Conservation (phyloP, 2,888 invertebrate genomes). For the Fissipunctia ypsillon region DNA sequence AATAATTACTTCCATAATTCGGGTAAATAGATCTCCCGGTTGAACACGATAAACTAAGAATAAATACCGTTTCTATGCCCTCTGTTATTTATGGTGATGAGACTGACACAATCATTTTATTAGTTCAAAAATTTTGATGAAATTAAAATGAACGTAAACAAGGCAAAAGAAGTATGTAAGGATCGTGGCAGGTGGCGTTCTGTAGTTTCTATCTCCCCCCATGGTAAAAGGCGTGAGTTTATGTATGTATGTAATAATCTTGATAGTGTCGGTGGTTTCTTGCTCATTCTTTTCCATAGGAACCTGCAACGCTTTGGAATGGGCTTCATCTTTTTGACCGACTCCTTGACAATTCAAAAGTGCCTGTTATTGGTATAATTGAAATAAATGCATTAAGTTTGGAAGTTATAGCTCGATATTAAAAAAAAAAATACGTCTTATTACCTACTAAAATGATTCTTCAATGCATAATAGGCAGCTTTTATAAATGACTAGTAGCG, state of each 20-base stretch:
- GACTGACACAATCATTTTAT: not conserved
- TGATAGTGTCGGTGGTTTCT: not conserved
- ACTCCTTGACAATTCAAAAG: not conserved
- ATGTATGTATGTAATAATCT: no score
- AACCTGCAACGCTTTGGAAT: not conserved
- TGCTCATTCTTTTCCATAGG: not conserved
- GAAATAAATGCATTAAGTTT: not conserved
- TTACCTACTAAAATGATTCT: not conserved
- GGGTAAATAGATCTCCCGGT: slow-evolving; percentile 27
- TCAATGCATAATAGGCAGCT: not conserved
- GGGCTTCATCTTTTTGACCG: not conserved
- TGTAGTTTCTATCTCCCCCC: no score
- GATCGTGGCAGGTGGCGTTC: no score
- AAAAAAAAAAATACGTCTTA: not conserved
- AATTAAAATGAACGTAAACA: no score
- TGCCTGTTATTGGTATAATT: not conserved
- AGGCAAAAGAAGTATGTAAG: no score
- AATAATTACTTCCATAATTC: slow-evolving; percentile 59
- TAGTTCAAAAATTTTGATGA: not conserved
- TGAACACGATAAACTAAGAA: slow-evolving; percentile 15
- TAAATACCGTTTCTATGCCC: not conserved
- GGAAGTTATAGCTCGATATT: not conserved
- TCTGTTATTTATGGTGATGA: slow-evolving; percentile 1
- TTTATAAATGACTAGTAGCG: no score
- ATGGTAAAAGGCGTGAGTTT: no score